Evolutionary conservation across 2,113 vertebrate species (phyloP), one percentile per base, ranked within the genome.

Genomic region (Argyrosomus japonicus): DNA sequence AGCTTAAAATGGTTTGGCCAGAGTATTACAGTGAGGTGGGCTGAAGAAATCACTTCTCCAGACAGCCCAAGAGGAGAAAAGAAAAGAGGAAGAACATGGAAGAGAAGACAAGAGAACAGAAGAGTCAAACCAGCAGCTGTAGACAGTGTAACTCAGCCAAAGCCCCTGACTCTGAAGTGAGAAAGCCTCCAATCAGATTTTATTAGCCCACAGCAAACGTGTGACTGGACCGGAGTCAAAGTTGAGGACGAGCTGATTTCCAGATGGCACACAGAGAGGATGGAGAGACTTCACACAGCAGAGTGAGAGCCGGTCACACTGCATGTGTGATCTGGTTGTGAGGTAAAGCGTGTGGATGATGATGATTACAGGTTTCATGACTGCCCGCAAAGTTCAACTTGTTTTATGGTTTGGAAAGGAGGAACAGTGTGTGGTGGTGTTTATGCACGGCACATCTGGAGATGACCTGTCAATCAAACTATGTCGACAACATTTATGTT

Each of bases 221-320:
- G 77, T 1, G 72, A 85, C 80, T 75, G 81, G 77, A 58, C 76
- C 13, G 19, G 72, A 86, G 81, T 84, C 77, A 79, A 75, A 2
- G 64, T 50, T 27, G 57, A 84, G 64, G 81, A 83, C 27, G 48
- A 91, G 77, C 69, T 47, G 25, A 81, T 86, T 89, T 90, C 91
- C 92, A 93, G 91, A 91, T 93, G 91, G 84, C 40, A 8, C 69
- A 9, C 36, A 61, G 36, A 71, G 63, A 77, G 45, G 53, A 87
- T 71, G 57, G 81, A 78, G 68, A 50, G 50, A 79, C 75, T 81
- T 81, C 79, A 83, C 65, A 84, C 81, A 57, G 81, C 81, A 60
- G 68, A 72, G 65, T 1, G 3, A 83, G 68, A 82, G 72, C 60
- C 53, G 27, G 57, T 54, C 11, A n/a, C 73, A 18, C 74, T 25